These are phyloP conservation scores for Melangyna quadrimaculata DNA, from an alignment of 2,888 invertebrate species.

Conservation along the genomic window DNA sequence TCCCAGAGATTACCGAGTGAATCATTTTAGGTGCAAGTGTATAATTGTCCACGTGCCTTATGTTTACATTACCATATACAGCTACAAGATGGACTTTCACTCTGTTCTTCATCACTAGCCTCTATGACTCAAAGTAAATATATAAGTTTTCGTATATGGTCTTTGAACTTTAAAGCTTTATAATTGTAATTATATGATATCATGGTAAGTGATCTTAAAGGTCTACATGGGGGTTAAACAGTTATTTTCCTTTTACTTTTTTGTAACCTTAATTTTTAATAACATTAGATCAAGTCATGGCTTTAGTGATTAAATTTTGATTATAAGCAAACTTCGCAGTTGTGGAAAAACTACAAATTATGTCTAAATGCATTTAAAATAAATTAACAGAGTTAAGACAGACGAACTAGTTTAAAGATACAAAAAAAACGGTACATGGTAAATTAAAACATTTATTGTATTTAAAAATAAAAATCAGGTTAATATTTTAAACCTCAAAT, in stretches of 20 bases:
- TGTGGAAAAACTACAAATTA: background rate
- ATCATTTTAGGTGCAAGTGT: constrained; percentile 29
- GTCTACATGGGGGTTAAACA: background rate
- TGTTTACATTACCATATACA: background rate
- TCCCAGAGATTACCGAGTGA: background rate
- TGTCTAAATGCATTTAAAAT: background rate
- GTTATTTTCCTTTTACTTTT: background rate
- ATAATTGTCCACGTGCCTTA: constrained; percentile 49
- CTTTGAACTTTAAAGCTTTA: constrained; percentile 12
- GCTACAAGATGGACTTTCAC: constrained; percentile 44
- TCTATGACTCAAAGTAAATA: background rate
- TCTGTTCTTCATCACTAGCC: background rate
- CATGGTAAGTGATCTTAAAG: background rate
- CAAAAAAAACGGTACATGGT: background rate
- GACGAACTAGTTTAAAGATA: background rate
- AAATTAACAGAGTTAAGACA: background rate
- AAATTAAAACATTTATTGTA: background rate
- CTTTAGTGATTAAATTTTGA: background rate
- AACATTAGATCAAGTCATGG: background rate
- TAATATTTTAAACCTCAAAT: background rate
- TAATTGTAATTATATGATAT: background rate
- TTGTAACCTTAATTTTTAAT: background rate
- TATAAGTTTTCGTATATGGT: background rate
- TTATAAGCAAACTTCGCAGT: background rate
- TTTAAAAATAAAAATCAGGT: constrained; percentile 1